Conservation (phyloP, 2,797 vertebrate genomes). For the Dipus sagitta region DNA sequence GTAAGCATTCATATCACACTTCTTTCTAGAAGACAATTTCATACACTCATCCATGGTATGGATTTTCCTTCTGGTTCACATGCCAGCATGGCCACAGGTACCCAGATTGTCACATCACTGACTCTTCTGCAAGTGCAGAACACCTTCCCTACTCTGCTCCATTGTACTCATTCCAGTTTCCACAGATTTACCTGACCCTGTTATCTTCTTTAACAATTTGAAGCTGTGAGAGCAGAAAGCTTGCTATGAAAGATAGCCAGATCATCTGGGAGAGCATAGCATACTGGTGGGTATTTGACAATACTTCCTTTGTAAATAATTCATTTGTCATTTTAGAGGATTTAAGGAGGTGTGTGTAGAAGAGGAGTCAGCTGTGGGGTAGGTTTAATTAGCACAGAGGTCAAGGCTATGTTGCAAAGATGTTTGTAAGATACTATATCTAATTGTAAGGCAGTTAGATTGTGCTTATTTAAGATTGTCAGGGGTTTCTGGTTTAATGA, state of each 20-base stretch:
- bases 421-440: constrained; percentile 56
- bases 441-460: constrained; percentile 53
- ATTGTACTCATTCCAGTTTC: not conserved
- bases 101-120: not conserved
- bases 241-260: not conserved
- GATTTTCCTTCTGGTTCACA: not conserved
- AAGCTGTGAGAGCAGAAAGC: constrained; percentile 30
- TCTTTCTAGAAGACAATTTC: not conserved
- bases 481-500: constrained; percentile 59
- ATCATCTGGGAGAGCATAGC: constrained; percentile 43
- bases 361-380: constrained; percentile 42
- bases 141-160: not conserved
- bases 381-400: constrained; percentile 80
- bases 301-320: constrained; percentile 70
- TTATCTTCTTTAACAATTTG: constrained; percentile 58
- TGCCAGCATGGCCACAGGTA: not conserved
- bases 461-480: constrained; percentile 45
- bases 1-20: not conserved
- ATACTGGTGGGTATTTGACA: constrained; percentile 34
- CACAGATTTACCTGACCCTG: constrained; percentile 31
- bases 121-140: not conserved
- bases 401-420: constrained; percentile 30
- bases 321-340: constrained; percentile 69
- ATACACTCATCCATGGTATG: no score
- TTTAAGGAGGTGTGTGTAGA: constrained; percentile 31